A percentile compares a stretch with the other conserved stretches of the same genome.
Evolutionary conservation across 2,888 invertebrate genomes (phyloP).

Genomic region (Dicycla oo): DNA sequence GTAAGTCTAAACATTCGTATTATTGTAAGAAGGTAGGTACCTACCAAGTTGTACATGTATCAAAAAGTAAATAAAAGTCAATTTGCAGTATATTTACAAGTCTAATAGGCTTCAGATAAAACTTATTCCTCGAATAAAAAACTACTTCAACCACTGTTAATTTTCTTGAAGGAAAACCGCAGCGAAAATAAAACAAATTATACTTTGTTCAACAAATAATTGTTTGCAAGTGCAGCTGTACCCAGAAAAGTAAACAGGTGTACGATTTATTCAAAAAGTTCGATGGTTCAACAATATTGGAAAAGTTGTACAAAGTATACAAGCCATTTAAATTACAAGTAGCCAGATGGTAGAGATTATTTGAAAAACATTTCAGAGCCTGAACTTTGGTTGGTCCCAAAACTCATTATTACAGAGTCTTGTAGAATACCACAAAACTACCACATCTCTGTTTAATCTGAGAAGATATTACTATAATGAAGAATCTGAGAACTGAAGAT

Average conservation of each 20-base stretch:
- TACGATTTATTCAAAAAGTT: slow-evolving; percentile 59
- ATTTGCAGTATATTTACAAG: background rate
- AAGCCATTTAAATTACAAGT: slow-evolving; percentile 42
- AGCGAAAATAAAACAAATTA: slow-evolving; percentile 34
- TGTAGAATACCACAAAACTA: background rate
- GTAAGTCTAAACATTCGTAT: too few relatives aligned
- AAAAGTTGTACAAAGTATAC: slow-evolving; percentile 53
- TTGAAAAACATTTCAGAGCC: slow-evolving; percentile 17
- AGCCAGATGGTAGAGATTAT: slow-evolving; percentile 40
- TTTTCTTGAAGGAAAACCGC: slow-evolving; percentile 27
- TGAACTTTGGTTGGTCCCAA: slow-evolving; percentile 7
- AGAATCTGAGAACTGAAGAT: background rate
- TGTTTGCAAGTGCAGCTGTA: slow-evolving; percentile 43
- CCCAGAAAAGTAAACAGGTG: slow-evolving; percentile 32
- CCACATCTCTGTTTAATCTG: background rate
- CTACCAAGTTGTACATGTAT: background rate
- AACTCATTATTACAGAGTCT: background rate
- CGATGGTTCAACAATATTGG: slow-evolving; percentile 42
- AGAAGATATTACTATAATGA: background rate
- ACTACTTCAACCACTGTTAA: background rate
- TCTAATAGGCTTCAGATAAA: background rate
- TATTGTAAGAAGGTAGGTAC: background rate
- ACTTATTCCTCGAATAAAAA: slow-evolving; percentile 2
- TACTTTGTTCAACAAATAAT: slow-evolving; percentile 46
- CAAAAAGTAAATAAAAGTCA: background rate